Evolutionary conservation across 2,113 vertebrate genomes (phyloP).

Genomic region (Pygoscelis adeliae): DNA sequence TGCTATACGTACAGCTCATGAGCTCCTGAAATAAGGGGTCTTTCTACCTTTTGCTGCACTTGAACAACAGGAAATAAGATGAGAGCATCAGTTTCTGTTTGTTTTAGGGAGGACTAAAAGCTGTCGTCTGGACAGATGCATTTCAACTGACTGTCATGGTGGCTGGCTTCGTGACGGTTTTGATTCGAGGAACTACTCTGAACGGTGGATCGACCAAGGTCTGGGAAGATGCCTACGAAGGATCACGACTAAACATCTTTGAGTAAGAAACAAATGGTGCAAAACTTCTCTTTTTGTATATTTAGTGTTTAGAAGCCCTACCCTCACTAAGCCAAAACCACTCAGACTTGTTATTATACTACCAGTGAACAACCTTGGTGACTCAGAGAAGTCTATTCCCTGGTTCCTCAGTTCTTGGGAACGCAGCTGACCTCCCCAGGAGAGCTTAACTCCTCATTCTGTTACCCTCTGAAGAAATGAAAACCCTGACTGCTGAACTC

Average conservation of each 20-base stretch:
- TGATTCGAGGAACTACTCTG: constrained; percentile 77
- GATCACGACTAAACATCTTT: constrained; percentile 77
- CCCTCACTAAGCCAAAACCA: neutral
- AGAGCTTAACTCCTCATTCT: neutral
- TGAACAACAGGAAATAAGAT: neutral
- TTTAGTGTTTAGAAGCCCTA: neutral
- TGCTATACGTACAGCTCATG: neutral
- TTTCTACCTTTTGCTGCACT: neutral
- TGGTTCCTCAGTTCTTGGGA: neutral
- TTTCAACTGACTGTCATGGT: constrained; percentile 89
- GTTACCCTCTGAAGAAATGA: neutral
- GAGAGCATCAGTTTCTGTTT: neutral
- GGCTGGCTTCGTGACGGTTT: constrained; percentile 79
- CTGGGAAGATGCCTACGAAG: constrained; percentile 74
- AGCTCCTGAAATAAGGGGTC: neutral
- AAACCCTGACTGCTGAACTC: neutral
- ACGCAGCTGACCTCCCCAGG: neutral
- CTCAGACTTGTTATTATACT: neutral
- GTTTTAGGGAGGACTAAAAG: constrained; percentile 83
- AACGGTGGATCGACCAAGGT: constrained; percentile 67
- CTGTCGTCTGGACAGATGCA: constrained; percentile 88
- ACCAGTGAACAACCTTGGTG: neutral
- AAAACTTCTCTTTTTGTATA: neutral
- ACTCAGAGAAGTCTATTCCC: neutral
- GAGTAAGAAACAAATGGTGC: constrained; percentile 72